These are phyloP conservation scores for Dufourea novaeangliae DNA, from an alignment of 1,140 invertebrate species.

Conservation along the genomic window DNA sequence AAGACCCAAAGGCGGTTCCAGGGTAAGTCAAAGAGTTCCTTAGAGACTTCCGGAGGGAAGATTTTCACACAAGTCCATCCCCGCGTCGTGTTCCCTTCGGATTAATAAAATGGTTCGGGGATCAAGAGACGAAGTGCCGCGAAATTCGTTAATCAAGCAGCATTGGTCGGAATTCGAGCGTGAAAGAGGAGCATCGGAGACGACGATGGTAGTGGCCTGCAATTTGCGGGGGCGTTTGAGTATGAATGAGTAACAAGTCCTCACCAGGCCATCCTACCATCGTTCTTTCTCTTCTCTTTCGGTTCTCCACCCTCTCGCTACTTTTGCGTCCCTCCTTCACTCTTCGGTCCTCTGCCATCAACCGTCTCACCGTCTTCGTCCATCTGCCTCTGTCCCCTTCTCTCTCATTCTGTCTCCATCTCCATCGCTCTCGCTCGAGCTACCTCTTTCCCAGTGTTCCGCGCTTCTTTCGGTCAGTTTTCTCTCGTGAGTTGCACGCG, in stretches of 20 bases:
- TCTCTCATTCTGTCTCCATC: too few species aligned
- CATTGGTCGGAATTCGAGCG: slow-evolving; percentile 43
- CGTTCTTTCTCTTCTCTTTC: slow-evolving; percentile 38
- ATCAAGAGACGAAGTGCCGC: not conserved
- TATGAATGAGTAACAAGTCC: slow-evolving; percentile 77
- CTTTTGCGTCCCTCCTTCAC: slow-evolving; percentile 40
- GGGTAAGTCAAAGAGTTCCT: too few species aligned
- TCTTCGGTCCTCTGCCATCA: not conserved
- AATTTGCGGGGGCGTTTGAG: slow-evolving; percentile 74
- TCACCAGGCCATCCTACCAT: slow-evolving; percentile 61
- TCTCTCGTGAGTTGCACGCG: slow-evolving; percentile 61
- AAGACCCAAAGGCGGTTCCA: too few species aligned
- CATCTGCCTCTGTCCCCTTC: not conserved
- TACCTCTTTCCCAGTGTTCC: slow-evolving; percentile 55
- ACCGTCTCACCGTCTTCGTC: not conserved
- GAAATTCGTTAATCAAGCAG: slow-evolving; percentile 53
- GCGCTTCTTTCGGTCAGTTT: slow-evolving; percentile 77
- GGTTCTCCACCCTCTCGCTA: slow-evolving; percentile 61
- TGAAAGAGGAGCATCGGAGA: slow-evolving; percentile 44
- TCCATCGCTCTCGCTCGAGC: slow-evolving; percentile 21
- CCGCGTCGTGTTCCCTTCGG: too few species aligned
- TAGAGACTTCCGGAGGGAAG: too few species aligned
- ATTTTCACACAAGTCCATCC: too few species aligned
- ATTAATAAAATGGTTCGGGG: too few species aligned
- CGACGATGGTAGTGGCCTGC: slow-evolving; percentile 45